A percentile compares a stretch with the other conserved stretches of the same genome.
These are phyloP conservation scores for Pinna nobilis DNA, from an alignment of 1,140 invertebrate genomes.

Conservation along the genomic window DNA sequence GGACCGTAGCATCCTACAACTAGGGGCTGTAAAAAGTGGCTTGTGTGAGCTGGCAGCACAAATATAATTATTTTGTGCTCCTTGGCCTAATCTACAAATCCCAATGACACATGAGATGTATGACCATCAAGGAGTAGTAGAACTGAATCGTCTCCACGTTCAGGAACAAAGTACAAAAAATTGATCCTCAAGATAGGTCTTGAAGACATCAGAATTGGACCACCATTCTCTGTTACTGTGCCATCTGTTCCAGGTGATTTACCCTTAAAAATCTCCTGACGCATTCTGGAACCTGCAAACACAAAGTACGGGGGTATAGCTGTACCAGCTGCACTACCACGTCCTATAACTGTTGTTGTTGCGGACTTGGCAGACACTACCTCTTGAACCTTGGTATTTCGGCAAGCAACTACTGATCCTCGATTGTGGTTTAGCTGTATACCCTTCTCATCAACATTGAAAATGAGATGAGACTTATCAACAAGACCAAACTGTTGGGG, in stretches of 20 bases:
- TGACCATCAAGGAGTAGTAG: constrained; percentile 16
- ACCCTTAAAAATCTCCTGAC: not conserved
- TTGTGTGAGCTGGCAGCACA: constrained; percentile 16
- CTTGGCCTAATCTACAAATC: constrained; percentile 1
- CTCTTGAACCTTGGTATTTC: constrained; percentile 5
- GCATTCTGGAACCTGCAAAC: not conserved
- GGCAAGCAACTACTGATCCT: not conserved
- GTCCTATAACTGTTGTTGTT: constrained; percentile 14
- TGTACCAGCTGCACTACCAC: constrained; percentile 13
- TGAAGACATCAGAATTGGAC: constrained; percentile 7
- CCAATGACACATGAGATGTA: constrained; percentile 10
- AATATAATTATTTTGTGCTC: constrained; percentile 13
- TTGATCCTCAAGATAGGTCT: not conserved
- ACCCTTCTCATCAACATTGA: constrained; percentile 8
- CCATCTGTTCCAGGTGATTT: constrained; percentile 9
- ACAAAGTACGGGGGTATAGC: constrained; percentile 19
- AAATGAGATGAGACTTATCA: not conserved
- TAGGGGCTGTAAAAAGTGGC: constrained; percentile 1
- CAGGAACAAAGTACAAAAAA: constrained; percentile 19
- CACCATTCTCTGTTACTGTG: constrained; percentile 4
- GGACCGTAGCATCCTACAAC: constrained; percentile 24
- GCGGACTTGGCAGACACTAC: not conserved
- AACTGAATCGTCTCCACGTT: not conserved
- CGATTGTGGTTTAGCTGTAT: constrained; percentile 4
- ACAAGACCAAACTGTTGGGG: not conserved